Evolutionary conservation across 1,140 invertebrate species (phyloP).

Genomic region (Formica selysi): DNA sequence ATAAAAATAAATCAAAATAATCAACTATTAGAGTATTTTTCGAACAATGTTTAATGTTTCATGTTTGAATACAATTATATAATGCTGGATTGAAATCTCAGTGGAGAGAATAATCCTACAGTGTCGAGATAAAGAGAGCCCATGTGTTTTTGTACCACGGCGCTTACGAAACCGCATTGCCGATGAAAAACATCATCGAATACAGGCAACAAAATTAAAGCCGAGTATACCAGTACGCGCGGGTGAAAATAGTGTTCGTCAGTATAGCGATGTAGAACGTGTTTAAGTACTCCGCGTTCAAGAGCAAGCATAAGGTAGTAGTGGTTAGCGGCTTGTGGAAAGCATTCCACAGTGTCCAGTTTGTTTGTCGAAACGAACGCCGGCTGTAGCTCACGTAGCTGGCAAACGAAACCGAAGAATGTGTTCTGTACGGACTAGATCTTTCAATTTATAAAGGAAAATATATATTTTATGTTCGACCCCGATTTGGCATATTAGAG

Average conservation of each 20-base stretch:
- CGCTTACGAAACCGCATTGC: conserved; percentile 23
- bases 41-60: not conserved
- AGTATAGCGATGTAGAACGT: conserved; percentile 2
- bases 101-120: not conserved
- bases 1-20: not conserved
- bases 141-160: conserved; percentile 19
- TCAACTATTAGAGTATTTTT: not conserved
- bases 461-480: not conserved
- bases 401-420: not conserved
- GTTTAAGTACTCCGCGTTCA: not conserved
- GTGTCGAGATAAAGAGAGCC: conserved; percentile 35
- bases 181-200: conserved; percentile 10
- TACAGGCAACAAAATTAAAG: not conserved
- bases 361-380: not conserved
- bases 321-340: not conserved
- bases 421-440: not conserved
- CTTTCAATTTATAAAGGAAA: not conserved
- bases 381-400: not conserved
- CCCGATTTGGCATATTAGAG: no score
- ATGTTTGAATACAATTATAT: conserved; percentile 16
- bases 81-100: no score
- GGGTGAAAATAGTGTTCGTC: conserved; percentile 5
- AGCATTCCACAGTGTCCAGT: not conserved
- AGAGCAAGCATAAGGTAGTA: not conserved
- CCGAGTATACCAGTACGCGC: not conserved